A percentile compares a stretch with the other conserved stretches of the same genome.
Evolutionary conservation across 2,113 vertebrate species (phyloP).

Genomic region (Plotosus lineatus): DNA sequence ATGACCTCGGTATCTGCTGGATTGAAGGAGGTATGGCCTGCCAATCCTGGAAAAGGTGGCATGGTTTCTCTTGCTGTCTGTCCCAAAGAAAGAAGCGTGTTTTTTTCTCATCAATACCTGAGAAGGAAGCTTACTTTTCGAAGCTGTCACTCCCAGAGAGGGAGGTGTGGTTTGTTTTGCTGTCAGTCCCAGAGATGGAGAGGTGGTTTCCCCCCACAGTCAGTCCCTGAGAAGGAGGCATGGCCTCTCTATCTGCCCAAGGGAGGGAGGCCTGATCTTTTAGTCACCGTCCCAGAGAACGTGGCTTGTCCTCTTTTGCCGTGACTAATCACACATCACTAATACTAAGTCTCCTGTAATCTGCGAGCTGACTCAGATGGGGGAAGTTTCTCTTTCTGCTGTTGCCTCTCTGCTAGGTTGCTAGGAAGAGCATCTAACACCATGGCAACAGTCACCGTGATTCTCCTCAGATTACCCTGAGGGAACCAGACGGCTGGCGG

Average conservation of each 20-base stretch:
- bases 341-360: neutral
- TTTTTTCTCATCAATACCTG: no score
- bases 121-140: neutral
- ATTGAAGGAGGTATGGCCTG: neutral
- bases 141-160: no score
- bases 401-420: conserved; percentile 54
- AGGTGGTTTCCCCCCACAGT: neutral
- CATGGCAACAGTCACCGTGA: conserved; percentile 66
- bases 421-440: conserved; percentile 72
- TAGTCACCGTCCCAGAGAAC: no score
- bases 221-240: neutral
- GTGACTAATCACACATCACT: neutral
- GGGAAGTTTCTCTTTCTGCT: conserved; percentile 1
- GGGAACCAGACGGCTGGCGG: conserved; percentile 55
- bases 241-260: neutral
- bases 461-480: conserved; percentile 68
- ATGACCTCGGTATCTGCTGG: neutral
- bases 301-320: no score
- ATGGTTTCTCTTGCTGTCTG: no score
- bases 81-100: neutral
- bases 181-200: neutral
- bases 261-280: neutral
- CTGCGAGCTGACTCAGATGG: neutral
- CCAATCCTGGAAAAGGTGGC: no score
- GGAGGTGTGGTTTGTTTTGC: neutral